Conservation (phyloP, 2,797 vertebrate species). For the Xiphorhynchus erythropygius region DNA sequence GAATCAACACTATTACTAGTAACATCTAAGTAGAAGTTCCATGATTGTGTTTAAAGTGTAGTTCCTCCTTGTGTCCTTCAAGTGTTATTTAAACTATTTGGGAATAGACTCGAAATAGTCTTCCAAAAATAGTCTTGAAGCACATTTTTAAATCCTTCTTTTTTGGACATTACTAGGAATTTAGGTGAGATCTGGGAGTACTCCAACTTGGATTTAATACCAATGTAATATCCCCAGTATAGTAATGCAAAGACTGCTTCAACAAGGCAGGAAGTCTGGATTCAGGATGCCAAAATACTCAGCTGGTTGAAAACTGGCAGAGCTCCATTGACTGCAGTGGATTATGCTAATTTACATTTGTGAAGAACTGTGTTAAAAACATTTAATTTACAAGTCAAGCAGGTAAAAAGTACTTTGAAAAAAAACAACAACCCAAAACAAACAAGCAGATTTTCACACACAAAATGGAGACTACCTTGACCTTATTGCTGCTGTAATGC, state of each 20-base stretch:
- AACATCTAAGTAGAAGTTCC: neutral
- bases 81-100: neutral
- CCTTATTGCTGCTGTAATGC: neutral
- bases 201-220: neutral
- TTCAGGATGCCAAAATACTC: constrained; percentile 18
- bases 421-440: neutral
- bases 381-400: neutral
- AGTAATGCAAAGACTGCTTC: neutral
- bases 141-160: neutral
- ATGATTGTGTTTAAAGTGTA: neutral
- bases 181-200: neutral
- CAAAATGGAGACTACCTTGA: neutral
- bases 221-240: neutral
- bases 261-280: neutral
- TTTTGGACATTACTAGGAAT: neutral
- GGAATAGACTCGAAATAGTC: neutral
- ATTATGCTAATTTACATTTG: neutral
- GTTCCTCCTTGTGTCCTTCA: neutral
- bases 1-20: neutral
- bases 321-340: neutral
- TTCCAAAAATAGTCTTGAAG: constrained; percentile 13
- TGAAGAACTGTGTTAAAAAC: neutral
- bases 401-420: neutral
- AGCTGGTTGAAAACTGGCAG: constrained; percentile 21
- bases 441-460: neutral